Percentiles rank a stretch among this genome's conserved stretches.
Evolutionary conservation across 2,113 vertebrate species (phyloP).

Genomic region (Aspiorhynchus laticeps): DNA sequence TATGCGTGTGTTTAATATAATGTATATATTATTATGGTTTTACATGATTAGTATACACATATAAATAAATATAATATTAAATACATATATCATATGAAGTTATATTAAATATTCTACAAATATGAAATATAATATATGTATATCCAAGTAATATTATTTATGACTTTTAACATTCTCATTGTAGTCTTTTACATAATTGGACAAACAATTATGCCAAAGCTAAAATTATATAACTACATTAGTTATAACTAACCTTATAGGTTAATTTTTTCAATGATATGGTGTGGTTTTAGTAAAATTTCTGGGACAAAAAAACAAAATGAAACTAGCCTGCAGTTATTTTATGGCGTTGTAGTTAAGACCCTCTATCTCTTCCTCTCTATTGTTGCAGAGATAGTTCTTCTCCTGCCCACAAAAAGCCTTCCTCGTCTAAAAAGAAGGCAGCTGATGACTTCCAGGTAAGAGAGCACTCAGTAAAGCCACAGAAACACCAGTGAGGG

Average conservation of each 20-base stretch:
- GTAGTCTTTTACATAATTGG: not conserved
- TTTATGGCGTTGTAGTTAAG: not conserved
- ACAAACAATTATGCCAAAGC: not conserved
- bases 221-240: not conserved
- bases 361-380: not conserved
- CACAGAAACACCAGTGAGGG: slow-evolving; percentile 25
- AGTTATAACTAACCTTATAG: not conserved
- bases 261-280: not conserved
- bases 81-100: too few relatives aligned
- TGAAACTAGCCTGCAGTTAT: not conserved
- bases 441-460: slow-evolving; percentile 57
- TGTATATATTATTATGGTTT: too few relatives aligned
- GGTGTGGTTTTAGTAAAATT: not conserved
- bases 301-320: not conserved
- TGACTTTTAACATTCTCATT: not conserved
- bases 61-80: too few relatives aligned
- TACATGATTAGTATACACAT: too few relatives aligned
- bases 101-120: too few relatives aligned
- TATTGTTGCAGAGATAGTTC: slow-evolving; percentile 48
- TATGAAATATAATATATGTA: too few relatives aligned
- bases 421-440: slow-evolving; percentile 53
- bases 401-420: slow-evolving; percentile 48
- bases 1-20: too few relatives aligned
- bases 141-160: too few relatives aligned
- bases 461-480: slow-evolving; percentile 46